Conservation (phyloP, 1,140 invertebrate species). For the Palaemon carinicauda region DNA sequence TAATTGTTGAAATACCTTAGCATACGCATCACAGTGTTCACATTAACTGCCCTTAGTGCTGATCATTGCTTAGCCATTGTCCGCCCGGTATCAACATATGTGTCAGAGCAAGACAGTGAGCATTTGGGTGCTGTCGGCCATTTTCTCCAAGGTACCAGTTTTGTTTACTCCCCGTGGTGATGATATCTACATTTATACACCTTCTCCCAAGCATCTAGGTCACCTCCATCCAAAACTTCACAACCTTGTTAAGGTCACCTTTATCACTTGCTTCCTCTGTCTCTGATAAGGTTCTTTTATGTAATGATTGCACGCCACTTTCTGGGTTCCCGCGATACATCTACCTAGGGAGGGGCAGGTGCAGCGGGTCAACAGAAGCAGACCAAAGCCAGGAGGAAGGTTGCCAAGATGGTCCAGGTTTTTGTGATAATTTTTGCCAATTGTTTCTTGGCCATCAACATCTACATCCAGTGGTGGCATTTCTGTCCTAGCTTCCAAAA, state of each 20-base stretch:
- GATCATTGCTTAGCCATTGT: too few species aligned
- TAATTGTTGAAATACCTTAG: constrained; percentile 90
- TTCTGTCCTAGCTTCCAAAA: constrained; percentile 75
- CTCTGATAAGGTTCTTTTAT: constrained; percentile 87
- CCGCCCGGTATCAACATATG: too few species aligned
- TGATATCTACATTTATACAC: constrained; percentile 61
- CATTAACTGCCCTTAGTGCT: too few species aligned
- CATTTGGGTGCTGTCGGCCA: constrained; percentile 84
- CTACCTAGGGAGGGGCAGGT: constrained; percentile 70
- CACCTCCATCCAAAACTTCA: constrained; percentile 72
- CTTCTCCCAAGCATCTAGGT: constrained; percentile 52
- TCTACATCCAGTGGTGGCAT: constrained; percentile 90
- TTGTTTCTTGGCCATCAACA: constrained; percentile 87
- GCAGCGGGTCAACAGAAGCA: constrained; percentile 64
- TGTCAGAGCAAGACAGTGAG: constrained; percentile 55
- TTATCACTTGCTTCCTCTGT: constrained; percentile 84
- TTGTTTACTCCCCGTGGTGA: constrained; percentile 51
- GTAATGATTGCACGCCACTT: constrained; percentile 86
- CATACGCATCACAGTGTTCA: constrained; percentile 92
- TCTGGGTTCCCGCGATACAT: constrained; percentile 79
- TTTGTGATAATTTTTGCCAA: constrained; percentile 90
- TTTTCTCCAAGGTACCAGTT: constrained; percentile 61
- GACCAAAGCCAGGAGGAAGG: constrained; percentile 83
- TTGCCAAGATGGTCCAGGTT: constrained; percentile 84
- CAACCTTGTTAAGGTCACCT: constrained; percentile 56